Evolutionary conservation across 1,140 invertebrate genomes (phyloP).

Genomic region (Bombus turneri): DNA sequence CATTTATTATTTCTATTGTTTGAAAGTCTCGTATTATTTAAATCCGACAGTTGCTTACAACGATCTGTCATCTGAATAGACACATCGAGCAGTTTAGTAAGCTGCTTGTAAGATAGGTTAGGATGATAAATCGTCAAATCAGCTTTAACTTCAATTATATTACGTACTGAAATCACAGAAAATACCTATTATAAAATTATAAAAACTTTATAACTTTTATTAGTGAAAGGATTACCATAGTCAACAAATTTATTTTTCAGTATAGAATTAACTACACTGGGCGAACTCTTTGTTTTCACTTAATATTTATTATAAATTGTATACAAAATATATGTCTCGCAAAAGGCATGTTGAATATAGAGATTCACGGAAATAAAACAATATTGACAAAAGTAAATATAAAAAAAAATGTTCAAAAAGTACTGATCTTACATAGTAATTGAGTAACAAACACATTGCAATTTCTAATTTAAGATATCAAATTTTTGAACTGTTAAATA

Average conservation of each 20-base stretch:
- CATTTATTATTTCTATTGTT: constrained; percentile 41
- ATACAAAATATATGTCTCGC: not conserved
- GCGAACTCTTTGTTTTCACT: not conserved
- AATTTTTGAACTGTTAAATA: too few species aligned
- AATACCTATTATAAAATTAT: not conserved
- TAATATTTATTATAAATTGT: not conserved
- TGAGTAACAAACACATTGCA: too few species aligned
- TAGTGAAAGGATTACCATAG: not conserved
- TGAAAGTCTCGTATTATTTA: constrained; percentile 43
- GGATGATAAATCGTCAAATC: not conserved
- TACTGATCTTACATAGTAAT: too few species aligned
- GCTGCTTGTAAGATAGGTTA: constrained; percentile 23
- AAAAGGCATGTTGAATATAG: too few species aligned
- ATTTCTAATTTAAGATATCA: too few species aligned
- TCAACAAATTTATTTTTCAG: not conserved
- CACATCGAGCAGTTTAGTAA: constrained; percentile 53
- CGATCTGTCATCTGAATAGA: constrained; percentile 58
- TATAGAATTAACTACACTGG: not conserved
- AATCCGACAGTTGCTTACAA: constrained; percentile 7
- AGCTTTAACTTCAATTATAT: not conserved
- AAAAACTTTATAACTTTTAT: not conserved
- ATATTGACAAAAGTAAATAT: too few species aligned
- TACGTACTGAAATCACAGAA: not conserved
- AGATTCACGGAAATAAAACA: too few species aligned
- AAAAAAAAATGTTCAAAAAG: too few species aligned